Evolutionary conservation across 2,888 invertebrate genomes (phyloP).

Genomic region (Tortricodes alternella): DNA sequence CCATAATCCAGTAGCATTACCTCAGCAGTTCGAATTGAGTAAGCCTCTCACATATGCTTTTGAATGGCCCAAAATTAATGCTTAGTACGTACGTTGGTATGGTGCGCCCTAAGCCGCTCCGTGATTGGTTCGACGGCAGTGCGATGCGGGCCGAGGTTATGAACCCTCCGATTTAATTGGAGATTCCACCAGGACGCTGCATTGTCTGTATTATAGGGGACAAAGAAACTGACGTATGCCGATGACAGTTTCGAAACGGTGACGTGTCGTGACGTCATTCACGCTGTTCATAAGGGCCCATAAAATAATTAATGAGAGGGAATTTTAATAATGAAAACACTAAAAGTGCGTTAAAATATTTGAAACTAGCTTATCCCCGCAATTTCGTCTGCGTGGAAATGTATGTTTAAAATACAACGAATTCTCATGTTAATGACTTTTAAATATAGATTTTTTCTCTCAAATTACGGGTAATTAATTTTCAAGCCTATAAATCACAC

Average conservation of each 20-base stretch:
- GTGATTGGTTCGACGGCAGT: constrained; percentile 65
- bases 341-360: too few relatives aligned
- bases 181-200: constrained; percentile 59
- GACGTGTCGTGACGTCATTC: neutral
- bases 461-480: too few relatives aligned
- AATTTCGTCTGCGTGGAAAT: too few relatives aligned
- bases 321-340: too few relatives aligned
- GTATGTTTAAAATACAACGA: too few relatives aligned
- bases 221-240: constrained; percentile 22
- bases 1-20: constrained; percentile 21
- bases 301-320: too few relatives aligned
- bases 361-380: too few relatives aligned
- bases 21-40: constrained; percentile 16
- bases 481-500: too few relatives aligned
- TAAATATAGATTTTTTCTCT: too few relatives aligned
- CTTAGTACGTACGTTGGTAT: constrained; percentile 49
- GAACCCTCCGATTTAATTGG: constrained; percentile 77
- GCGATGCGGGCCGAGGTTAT: constrained; percentile 74
- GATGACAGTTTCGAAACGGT: constrained; percentile 1
- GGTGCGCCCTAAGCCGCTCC: constrained; percentile 51
- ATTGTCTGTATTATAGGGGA: constrained; percentile 44
- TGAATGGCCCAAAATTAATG: constrained; percentile 57
- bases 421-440: too few relatives aligned
- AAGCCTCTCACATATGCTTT: constrained; percentile 34
- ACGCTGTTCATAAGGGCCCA: too few relatives aligned